Base-by-base conservation (phyloP, 2,888 invertebrate species). In the Zootermopsis nevadensis region DNA sequence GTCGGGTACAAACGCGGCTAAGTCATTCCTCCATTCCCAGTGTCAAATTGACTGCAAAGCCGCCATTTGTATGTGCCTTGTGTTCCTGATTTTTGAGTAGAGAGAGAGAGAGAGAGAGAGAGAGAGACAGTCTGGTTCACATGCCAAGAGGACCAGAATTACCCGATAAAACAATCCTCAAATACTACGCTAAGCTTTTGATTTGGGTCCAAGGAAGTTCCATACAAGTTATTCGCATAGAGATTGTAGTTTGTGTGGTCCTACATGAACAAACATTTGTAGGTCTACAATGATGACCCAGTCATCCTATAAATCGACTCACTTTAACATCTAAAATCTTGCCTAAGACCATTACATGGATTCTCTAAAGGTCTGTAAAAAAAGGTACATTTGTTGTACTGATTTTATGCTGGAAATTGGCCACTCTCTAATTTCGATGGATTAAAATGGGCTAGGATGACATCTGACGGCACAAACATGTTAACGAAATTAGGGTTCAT, bases 31-130 rank as follows among this genome's bases (percentile, higher is more conserved):
- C 10, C 60, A 60, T 60, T 60, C n/a, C 3, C 60, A 27, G 27
- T 60, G 60, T 60, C 60, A 60, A 60, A 60, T 60, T n/a, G 60
- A 60, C 60, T 27, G 60, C n/a, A n/a, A 60, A 60, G n/a, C n/a
- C 6, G 6, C 60, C 27, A 60, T 60, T 60, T 60, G 60, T 27
- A 27, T 60, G 60, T 27, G 60, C 27, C 60, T 1, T 60, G 60
- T 60, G 60, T 60, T 60, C 60, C 60, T n/a, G 60, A 60, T 2
- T 60, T 4, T 60, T 60, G n/a, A 10, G 60, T n/a, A 60, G n/a
- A 60, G 60, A 60, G n/a, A n/a, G 48, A 48, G 15, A 48, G 8
- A 15, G 15, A 48, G 15, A 12, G 15, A 48, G 0, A 60, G 27
- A n/a, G 19, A n/a, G 6, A 1, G 27, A 27, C n/a, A 27, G 27